A percentile compares a stretch with the other conserved stretches of the same genome.
These are phyloP conservation scores for Neotragus pygmaeus DNA, from an alignment of 2,113 vertebrate species.

Conservation along the genomic window DNA sequence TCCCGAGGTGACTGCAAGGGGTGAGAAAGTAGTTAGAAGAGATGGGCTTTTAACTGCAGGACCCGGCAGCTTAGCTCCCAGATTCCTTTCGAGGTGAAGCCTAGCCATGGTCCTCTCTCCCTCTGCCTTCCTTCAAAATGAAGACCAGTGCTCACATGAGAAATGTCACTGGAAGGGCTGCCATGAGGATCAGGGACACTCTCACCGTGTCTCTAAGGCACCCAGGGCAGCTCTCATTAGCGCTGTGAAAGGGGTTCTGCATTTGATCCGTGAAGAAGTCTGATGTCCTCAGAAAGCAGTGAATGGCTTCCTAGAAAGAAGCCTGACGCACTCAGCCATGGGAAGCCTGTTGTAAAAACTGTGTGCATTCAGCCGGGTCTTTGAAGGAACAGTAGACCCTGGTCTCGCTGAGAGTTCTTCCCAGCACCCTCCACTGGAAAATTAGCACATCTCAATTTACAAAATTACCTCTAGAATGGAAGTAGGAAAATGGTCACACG, in stretches of 20 bases:
- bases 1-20: neutral
- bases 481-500: neutral
- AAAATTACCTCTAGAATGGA: neutral
- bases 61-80: neutral
- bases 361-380: neutral
- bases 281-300: neutral
- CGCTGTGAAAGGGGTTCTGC: neutral
- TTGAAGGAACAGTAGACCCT: neutral
- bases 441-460: neutral
- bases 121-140: neutral
- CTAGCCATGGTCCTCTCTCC: neutral
- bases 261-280: neutral
- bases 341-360: neutral
- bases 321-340: neutral
- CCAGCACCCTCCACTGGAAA: neutral
- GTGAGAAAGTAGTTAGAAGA: neutral
- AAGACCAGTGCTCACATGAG: neutral
- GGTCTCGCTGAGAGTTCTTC: neutral
- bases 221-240: neutral
- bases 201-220: rapidly evolving
- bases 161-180: neutral
- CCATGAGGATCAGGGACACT: neutral
- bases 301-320: conserved; percentile 9
- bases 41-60: neutral
- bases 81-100: neutral